Evolutionary conservation across 2,888 invertebrate species (phyloP), one percentile per base, ranked within the genome.

Genomic region (Punctoribates punctum): DNA sequence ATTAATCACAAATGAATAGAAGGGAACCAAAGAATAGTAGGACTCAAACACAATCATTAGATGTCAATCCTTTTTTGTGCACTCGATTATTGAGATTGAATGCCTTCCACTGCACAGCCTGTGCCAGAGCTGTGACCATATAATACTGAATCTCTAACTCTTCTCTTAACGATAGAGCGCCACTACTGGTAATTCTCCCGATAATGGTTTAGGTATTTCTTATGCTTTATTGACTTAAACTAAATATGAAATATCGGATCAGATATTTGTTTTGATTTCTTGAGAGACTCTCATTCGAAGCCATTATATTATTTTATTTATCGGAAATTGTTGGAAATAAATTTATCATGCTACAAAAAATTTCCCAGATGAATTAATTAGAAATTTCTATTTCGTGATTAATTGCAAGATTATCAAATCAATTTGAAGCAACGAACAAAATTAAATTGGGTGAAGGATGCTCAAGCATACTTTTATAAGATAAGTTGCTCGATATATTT

Each of bases 51-150:
- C 70, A 70, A 42, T 42, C 13, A 70, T 70, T 70, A 70, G n/a
- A 70, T 70, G 42, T 42, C 38, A 70, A 70, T 70, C 70, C 42
- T 70, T 42, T 70, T 70, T 67, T 60, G n/a, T 27, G 62, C 42
- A 70, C 29, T 42, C 38, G 70, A 70, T 70, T 70, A 70, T 70
- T 70, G 70, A n/a, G 65, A 65, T 65, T 65, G 60, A 60, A 25
- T 13, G n/a, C 62, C n/a, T 34, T 34, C 15, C 29, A 4, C 34
- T 25, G 20, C 25, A 20, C 3, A 1, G 23, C 8, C 25, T 25
- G 23, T 25, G 20, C 5, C 5, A 25, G 4, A 17, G 51, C n/a
- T 9, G n/a, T n/a, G 17, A 51, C 20, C 17, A 20, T 20, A 13
- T 51, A 51, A 51, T 51, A 51, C 4, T 51, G n/a, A 20, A 51